These are phyloP conservation scores for Hyperopisus bebe DNA, from an alignment of 2,113 vertebrate genomes.

Conservation along the genomic window DNA sequence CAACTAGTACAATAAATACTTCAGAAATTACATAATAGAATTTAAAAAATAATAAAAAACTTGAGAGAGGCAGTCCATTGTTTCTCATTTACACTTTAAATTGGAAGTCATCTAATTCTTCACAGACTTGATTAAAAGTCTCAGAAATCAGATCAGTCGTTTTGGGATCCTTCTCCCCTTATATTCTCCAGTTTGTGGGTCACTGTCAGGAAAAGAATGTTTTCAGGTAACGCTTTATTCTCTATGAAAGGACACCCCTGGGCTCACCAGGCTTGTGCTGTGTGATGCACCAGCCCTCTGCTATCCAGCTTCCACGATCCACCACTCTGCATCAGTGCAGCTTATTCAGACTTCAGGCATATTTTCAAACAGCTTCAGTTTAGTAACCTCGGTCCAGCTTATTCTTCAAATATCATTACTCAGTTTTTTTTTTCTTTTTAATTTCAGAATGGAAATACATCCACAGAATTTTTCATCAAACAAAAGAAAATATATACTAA, in stretches of 20 bases:
- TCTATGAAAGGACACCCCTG: background rate
- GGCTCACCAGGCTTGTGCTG: background rate
- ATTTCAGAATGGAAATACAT: constrained; percentile 30
- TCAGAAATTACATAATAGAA: constrained; percentile 40
- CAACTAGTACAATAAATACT: constrained; percentile 46
- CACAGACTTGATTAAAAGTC: constrained; percentile 53
- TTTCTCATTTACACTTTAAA: constrained; percentile 31
- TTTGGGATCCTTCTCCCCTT: background rate
- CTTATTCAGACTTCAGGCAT: background rate
- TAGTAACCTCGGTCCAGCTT: background rate
- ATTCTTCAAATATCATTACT: background rate
- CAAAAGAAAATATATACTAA: constrained; percentile 3
- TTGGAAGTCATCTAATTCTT: constrained; percentile 46
- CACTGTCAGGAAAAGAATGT: background rate
- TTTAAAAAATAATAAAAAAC: constrained; percentile 32
- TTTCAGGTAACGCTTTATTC: background rate
- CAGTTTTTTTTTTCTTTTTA: background rate
- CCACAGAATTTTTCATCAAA: constrained; percentile 10
- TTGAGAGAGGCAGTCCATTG: constrained; percentile 25
- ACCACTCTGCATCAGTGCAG: background rate
- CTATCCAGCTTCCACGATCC: background rate
- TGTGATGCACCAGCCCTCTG: background rate
- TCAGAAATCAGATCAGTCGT: constrained; percentile 43
- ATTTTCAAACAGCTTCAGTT: background rate
- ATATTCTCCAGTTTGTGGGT: constrained; percentile 3